Conservation (phyloP, 2,888 invertebrate genomes). For the Cristatella mucedo region DNA sequence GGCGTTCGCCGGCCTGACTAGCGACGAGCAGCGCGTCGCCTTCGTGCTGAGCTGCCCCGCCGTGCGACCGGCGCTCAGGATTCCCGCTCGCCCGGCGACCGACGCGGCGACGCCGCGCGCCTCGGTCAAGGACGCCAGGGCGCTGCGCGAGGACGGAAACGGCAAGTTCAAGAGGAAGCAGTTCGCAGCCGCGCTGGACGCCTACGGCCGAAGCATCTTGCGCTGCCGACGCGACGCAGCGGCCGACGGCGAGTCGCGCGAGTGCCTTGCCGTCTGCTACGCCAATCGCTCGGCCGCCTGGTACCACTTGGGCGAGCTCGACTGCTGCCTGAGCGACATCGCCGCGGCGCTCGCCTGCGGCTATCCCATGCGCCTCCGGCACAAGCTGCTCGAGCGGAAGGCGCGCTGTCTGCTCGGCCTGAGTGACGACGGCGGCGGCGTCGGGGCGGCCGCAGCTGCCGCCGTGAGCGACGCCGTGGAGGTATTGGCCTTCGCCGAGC, state of each 20-base stretch:
- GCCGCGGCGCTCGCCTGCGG: constrained; percentile 38
- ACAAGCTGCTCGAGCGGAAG: constrained; percentile 51
- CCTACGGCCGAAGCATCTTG: constrained; percentile 18
- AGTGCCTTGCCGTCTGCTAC: constrained; percentile 23
- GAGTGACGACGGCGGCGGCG: constrained; percentile 38
- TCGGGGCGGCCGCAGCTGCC: constrained; percentile 20
- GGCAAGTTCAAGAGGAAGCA: constrained; percentile 22
- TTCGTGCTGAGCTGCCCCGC: too few relatives aligned
- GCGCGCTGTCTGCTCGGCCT: constrained; percentile 50
- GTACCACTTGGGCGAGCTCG: constrained; percentile 24
- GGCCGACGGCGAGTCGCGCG: background rate
- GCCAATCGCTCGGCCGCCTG: constrained; percentile 33
- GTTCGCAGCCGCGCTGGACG: constrained; percentile 19
- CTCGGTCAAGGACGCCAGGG: constrained; percentile 22
- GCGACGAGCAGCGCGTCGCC: too few relatives aligned
- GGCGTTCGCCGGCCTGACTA: too few relatives aligned
- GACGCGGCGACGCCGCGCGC: too few relatives aligned
- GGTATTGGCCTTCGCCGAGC: constrained; percentile 3
- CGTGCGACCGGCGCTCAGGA: too few relatives aligned
- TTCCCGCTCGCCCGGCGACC: too few relatives aligned
- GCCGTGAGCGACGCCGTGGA: constrained; percentile 23
- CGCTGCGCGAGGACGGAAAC: constrained; percentile 31
- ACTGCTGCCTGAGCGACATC: constrained; percentile 24
- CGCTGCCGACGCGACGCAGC: background rate
- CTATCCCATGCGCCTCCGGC: constrained; percentile 48